phyloP scores from a whole-genome alignment of 2,888 invertebrate genomes.

The Euclidia mi region DNA sequence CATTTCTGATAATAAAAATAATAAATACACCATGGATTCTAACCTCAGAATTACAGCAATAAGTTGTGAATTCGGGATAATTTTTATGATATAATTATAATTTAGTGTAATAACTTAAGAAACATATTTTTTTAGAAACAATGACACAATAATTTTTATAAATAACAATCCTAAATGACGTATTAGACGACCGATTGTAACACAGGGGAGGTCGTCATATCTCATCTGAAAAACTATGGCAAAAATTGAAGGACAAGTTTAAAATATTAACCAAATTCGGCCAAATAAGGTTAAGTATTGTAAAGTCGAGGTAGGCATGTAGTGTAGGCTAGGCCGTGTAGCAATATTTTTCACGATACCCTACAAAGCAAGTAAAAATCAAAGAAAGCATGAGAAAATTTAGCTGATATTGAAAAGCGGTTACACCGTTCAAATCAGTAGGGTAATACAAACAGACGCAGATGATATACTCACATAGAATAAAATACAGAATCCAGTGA shows the following conservation, averaged over 20 bases:
- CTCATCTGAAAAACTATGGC: conserved; percentile 1
- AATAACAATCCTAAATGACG: conserved; percentile 32
- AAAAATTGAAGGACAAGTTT: not conserved
- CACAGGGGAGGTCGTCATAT: conserved; percentile 13
- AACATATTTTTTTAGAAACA: too few species aligned
- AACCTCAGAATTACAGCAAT: conserved; percentile 10
- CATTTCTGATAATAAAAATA: not conserved
- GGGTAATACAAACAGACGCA: conserved; percentile 32
- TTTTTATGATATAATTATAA: too few species aligned
- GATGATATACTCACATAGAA: conserved; percentile 38
- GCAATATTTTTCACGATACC: too few species aligned
- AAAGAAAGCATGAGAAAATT: not conserved
- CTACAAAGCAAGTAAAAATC: too few species aligned
- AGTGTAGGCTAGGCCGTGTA: not conserved
- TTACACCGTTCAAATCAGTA: conserved; percentile 41
- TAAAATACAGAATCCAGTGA: conserved; percentile 11
- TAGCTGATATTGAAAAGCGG: conserved; percentile 31
- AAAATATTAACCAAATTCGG: not conserved
- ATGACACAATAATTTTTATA: conserved; percentile 21
- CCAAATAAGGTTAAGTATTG: not conserved
- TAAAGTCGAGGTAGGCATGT: too few species aligned
- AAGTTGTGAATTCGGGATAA: not conserved
- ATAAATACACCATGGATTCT: not conserved
- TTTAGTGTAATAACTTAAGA: too few species aligned
- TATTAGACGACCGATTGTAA: conserved; percentile 23